These are phyloP conservation scores for Aphyosemion australe DNA, from an alignment of 2,113 vertebrate species.

Conservation along the genomic window DNA sequence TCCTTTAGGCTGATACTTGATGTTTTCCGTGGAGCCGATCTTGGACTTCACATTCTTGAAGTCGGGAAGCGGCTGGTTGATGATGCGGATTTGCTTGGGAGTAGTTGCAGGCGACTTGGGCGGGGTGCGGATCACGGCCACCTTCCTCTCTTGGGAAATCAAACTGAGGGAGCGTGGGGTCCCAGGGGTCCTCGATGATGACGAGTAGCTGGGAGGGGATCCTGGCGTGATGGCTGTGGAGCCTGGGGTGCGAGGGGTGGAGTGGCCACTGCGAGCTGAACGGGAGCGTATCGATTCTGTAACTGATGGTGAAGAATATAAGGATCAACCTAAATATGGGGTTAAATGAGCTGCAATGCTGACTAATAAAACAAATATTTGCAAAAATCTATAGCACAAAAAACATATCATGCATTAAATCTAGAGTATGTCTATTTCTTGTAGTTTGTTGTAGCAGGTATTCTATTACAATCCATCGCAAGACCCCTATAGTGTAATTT, in stretches of 20 bases:
- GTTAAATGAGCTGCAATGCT: neutral
- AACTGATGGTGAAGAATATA: constrained; percentile 66
- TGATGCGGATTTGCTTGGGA: constrained; percentile 92
- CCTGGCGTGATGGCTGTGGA: constrained; percentile 94
- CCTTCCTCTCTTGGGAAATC: constrained; percentile 92
- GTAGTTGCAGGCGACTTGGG: constrained; percentile 95
- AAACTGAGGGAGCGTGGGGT: constrained; percentile 94
- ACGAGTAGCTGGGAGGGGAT: constrained; percentile 94
- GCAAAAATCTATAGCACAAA: too few relatives aligned
- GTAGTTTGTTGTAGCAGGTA: neutral
- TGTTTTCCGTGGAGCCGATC: constrained; percentile 96
- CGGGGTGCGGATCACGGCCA: constrained; percentile 93
- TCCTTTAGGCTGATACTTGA: constrained; percentile 97
- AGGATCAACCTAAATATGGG: neutral
- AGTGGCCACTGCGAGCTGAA: constrained; percentile 94
- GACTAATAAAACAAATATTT: too few relatives aligned
- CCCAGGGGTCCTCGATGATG: constrained; percentile 90
- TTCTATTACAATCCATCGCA: neutral
- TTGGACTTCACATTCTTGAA: constrained; percentile 97
- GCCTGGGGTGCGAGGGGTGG: constrained; percentile 93
- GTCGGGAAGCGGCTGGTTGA: constrained; percentile 97
- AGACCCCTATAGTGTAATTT: neutral
- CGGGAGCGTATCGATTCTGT: constrained; percentile 89
- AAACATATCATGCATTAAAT: neutral
- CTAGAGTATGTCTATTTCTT: neutral